Conservation (phyloP, 2,113 vertebrate genomes). For the Oxyruncus cristatus region DNA sequence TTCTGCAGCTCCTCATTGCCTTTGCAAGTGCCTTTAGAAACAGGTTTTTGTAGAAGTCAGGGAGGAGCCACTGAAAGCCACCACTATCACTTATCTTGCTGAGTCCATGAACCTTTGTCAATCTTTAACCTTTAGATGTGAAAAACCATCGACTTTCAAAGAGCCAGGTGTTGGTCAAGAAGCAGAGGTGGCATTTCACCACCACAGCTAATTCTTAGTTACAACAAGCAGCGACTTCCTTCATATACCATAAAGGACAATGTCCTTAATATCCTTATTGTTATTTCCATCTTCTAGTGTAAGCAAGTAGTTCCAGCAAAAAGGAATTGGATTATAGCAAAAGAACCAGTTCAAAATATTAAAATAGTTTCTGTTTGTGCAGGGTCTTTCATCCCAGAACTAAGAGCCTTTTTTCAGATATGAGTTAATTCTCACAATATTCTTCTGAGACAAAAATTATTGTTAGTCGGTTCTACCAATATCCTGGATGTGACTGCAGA, state of each 20-base stretch:
- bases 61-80: not conserved
- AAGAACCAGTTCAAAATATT: not conserved
- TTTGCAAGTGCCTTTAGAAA: not conserved
- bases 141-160: not conserved
- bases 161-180: not conserved
- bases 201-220: not conserved
- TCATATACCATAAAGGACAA: not conserved
- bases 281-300: not conserved
- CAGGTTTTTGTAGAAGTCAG: not conserved
- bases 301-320: not conserved
- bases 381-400: not conserved
- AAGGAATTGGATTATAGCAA: not conserved
- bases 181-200: not conserved
- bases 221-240: not conserved
- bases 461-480: slow-evolving; percentile 13
- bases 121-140: not conserved
- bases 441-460: not conserved
- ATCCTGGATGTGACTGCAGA: slow-evolving; percentile 12
- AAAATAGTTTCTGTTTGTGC: not conserved
- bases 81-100: not conserved
- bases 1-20: not conserved
- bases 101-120: not conserved
- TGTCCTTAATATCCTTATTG: not conserved
- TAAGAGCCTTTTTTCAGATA: not conserved
- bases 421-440: slow-evolving; percentile 3